Conservation (phyloP, 2,888 invertebrate genomes). For the Acanthosepion pharaonis region DNA sequence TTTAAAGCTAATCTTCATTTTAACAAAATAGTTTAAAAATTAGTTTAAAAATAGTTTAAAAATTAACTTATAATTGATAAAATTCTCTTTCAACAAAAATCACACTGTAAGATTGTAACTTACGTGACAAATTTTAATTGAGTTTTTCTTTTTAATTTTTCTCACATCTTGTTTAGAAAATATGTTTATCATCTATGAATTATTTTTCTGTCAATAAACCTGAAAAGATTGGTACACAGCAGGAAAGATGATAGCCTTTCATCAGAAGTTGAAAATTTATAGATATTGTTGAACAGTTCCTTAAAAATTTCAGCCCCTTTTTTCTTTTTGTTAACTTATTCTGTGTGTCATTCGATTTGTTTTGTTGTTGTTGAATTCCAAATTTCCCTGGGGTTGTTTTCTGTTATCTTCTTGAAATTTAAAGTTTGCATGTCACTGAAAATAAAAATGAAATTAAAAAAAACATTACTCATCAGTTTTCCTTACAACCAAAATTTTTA, state of each 20-base stretch:
- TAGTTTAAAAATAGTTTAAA: background rate
- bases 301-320: background rate
- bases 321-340: background rate
- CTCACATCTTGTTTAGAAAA: background rate
- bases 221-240: background rate
- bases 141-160: background rate
- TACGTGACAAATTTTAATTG: background rate
- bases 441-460: background rate
- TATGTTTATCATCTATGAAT: background rate
- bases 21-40: background rate
- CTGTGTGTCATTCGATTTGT: background rate
- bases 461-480: background rate
- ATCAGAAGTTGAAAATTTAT: background rate
- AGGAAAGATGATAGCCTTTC: background rate
- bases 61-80: background rate
- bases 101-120: background rate
- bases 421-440: background rate
- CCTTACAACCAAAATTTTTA: background rate
- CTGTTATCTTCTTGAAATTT: background rate
- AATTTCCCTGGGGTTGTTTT: conserved; percentile 2
- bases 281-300: background rate
- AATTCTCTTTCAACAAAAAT: background rate
- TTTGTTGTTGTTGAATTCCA: background rate
- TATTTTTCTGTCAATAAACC: background rate
- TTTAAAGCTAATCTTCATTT: background rate